Conservation (phyloP, 2,888 invertebrate genomes). For the Corythucha ciliata region DNA sequence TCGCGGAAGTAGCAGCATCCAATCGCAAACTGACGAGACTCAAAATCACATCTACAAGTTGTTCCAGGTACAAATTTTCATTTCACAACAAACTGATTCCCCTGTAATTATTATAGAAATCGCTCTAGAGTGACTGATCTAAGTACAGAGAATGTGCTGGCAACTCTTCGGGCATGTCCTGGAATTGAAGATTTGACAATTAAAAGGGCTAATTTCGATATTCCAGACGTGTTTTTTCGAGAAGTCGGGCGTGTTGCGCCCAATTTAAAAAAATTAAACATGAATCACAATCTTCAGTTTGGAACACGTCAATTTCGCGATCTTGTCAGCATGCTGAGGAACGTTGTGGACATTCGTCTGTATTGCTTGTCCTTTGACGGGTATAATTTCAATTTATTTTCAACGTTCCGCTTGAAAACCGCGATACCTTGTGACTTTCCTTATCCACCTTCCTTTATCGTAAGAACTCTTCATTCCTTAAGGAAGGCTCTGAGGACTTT, state of each 20-base stretch:
- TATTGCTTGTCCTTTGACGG: conserved; percentile 26
- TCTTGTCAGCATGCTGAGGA: conserved; percentile 13
- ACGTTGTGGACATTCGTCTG: conserved; percentile 22
- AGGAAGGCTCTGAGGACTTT: too few relatives aligned
- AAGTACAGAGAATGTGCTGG: conserved; percentile 7
- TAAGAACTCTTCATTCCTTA: too few relatives aligned
- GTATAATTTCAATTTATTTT: not conserved
- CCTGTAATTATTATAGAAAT: not conserved
- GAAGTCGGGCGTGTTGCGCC: conserved; percentile 4
- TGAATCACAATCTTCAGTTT: conserved; percentile 27
- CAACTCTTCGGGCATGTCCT: conserved; percentile 1
- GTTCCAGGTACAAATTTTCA: conserved; percentile 15
- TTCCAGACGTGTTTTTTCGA: conserved; percentile 20
- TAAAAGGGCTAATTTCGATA: conserved; percentile 22
- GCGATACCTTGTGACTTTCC: too few relatives aligned
- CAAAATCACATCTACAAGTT: conserved; percentile 19
- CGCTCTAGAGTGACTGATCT: conserved; percentile 15
- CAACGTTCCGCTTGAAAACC: too few relatives aligned
- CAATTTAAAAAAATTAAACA: conserved; percentile 18
- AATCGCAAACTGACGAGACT: conserved; percentile 20
- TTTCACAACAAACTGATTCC: not conserved
- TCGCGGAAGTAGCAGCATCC: conserved; percentile 16
- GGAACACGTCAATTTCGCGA: conserved; percentile 17
- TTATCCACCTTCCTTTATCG: too few relatives aligned
- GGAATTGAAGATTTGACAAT: conserved; percentile 17